phyloP scores from a whole-genome alignment of 2,797 vertebrate genomes.

The Sardinella longiceps region DNA sequence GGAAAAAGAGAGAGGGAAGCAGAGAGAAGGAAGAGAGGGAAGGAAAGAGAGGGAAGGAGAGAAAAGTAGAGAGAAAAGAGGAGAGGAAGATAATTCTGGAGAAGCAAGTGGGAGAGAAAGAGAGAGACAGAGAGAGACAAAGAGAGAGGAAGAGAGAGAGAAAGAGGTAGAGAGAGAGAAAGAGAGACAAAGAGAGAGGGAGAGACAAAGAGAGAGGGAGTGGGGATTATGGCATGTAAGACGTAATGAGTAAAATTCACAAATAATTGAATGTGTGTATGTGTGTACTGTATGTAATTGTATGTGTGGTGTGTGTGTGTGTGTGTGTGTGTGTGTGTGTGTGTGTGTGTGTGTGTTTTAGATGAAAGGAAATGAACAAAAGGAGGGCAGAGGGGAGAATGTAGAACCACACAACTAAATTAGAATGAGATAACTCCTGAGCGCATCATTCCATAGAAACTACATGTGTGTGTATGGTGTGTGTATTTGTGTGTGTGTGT shows the following conservation, averaged over 20 bases:
- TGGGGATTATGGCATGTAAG: no score
- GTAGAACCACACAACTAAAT: neutral
- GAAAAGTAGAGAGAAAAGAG: neutral
- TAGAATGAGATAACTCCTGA: no score
- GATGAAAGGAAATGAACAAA: no score
- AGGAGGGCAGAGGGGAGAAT: no score
- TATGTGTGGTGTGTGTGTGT: neutral
- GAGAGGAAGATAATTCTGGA: neutral
- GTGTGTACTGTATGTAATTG: neutral
- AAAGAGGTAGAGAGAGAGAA: neutral
- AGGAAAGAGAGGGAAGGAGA: neutral
- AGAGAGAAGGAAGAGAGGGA: neutral
- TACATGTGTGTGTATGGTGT: no score
- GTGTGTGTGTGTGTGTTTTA: neutral
- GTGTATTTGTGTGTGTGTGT: no score
- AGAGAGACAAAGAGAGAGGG: neutral
- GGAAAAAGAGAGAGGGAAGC: neutral
- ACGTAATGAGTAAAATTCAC: no score
- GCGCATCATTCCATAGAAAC: no score
- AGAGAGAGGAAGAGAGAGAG: neutral
- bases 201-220: no score
- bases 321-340: neutral
- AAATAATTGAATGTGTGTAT: no score
- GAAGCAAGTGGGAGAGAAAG: neutral
- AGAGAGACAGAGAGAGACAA: neutral